Conservation (phyloP, 2,888 invertebrate genomes). For the Ochropleura plecta region DNA sequence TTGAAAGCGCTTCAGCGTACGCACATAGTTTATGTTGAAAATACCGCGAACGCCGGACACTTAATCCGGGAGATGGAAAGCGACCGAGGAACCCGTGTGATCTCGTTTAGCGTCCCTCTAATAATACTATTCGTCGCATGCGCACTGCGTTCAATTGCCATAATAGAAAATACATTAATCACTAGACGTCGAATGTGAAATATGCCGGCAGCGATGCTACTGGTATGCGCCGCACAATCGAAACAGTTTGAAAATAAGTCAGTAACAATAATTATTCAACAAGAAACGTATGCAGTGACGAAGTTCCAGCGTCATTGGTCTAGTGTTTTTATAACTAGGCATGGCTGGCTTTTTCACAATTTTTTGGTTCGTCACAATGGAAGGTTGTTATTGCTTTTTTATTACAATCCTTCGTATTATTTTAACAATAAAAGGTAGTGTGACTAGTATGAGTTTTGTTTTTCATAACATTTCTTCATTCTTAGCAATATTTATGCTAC, state of each 20-base stretch:
- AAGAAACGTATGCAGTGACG: conserved; percentile 66
- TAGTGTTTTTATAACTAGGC: conserved; percentile 46
- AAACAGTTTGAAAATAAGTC: conserved; percentile 84
- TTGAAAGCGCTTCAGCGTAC: conserved; percentile 58
- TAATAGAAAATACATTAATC: conserved; percentile 87
- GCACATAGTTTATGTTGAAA: conserved; percentile 70
- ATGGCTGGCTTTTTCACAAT: conserved; percentile 9
- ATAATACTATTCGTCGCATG: conserved; percentile 87
- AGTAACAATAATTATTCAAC: conserved; percentile 78
- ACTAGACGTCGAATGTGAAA: conserved; percentile 74
- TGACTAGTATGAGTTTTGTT: background rate
- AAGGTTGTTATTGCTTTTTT: conserved; percentile 9
- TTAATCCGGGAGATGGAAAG: conserved; percentile 66
- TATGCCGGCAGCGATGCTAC: conserved; percentile 68
- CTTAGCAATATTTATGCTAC: background rate
- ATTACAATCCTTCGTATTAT: conserved; percentile 7
- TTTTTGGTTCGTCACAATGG: conserved; percentile 18
- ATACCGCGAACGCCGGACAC: conserved; percentile 70
- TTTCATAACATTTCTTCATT: background rate
- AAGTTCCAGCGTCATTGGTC: conserved; percentile 36
- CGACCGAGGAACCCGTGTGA: conserved; percentile 75
- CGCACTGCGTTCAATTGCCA: conserved; percentile 85
- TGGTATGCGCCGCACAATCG: conserved; percentile 77
- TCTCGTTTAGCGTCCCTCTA: conserved; percentile 79
- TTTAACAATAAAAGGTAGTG: background rate